A percentile compares a stretch with the other conserved stretches of the same genome.
Conservation (phyloP, 2,797 vertebrate genomes). For the Thunnus albacares region DNA sequence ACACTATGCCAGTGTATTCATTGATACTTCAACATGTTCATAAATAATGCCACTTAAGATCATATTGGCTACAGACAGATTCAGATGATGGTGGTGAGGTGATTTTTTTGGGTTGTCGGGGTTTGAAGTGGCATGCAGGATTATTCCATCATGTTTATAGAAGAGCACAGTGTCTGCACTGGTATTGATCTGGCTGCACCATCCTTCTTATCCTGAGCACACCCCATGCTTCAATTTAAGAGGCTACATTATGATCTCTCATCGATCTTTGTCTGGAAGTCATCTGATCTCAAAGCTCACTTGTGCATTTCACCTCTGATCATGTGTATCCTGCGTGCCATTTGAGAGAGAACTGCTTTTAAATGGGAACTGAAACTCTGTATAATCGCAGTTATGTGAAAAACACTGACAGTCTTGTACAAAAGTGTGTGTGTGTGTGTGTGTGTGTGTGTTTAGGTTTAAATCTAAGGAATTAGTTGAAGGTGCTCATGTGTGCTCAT, state of each 20-base stretch:
- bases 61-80: too few relatives aligned
- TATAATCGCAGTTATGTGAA: not conserved
- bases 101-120: not conserved
- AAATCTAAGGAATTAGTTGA: not conserved
- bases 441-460: not conserved
- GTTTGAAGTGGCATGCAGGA: not conserved
- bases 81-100: not conserved
- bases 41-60: too few relatives aligned
- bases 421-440: too few relatives aligned
- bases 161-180: slow-evolving; percentile 25
- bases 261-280: slow-evolving; percentile 9
- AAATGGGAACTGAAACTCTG: slow-evolving; percentile 5
- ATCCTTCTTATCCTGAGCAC: slow-evolving; percentile 3
- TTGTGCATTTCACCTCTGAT: not conserved
- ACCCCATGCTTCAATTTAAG: not conserved
- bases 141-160: not conserved
- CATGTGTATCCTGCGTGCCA: not conserved
- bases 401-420: not conserved
- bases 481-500: slow-evolving; percentile 1
- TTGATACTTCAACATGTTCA: too few relatives aligned
- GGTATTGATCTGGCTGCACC: slow-evolving; percentile 42
- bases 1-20: too few relatives aligned
- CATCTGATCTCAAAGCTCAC: not conserved
- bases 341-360: not conserved
- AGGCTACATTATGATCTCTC: slow-evolving; percentile 23